Conservation (phyloP, 2,113 vertebrate genomes). For the Petrocephalus microphthalmus region DNA sequence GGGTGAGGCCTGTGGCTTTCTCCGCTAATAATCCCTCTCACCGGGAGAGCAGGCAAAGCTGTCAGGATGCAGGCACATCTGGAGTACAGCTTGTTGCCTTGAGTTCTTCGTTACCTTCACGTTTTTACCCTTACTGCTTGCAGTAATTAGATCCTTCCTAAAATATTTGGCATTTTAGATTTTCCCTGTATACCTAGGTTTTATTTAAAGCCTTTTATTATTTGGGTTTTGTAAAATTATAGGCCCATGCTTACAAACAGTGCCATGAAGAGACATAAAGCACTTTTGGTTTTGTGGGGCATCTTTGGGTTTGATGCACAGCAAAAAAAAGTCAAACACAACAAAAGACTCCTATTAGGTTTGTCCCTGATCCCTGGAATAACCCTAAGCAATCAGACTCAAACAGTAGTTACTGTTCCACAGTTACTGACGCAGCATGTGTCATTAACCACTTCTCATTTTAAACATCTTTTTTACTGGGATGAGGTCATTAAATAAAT, state of each 20-base stretch:
- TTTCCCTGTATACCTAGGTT: background rate
- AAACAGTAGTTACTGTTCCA: background rate
- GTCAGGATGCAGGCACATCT: background rate
- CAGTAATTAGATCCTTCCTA: background rate
- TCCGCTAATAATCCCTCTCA: background rate
- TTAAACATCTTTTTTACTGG: background rate
- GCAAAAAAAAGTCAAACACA: background rate
- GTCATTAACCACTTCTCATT: constrained; percentile 3
- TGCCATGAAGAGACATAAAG: background rate
- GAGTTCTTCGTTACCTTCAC: background rate
- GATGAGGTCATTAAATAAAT: constrained; percentile 8
- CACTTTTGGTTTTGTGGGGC: background rate
- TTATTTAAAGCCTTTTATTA: background rate
- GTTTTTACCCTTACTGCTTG: background rate
- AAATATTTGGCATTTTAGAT: background rate
- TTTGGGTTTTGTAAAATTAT: background rate
- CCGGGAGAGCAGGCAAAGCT: background rate
- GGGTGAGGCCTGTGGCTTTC: background rate
- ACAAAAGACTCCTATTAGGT: background rate
- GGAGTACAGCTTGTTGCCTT: background rate
- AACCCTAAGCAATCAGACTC: background rate
- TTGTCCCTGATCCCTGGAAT: background rate
- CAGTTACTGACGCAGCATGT: background rate
- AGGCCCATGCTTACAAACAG: background rate
- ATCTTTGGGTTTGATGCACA: background rate